Base-by-base conservation (phyloP, 2,888 invertebrate genomes). In the Lasioglossum malachurum region DNA sequence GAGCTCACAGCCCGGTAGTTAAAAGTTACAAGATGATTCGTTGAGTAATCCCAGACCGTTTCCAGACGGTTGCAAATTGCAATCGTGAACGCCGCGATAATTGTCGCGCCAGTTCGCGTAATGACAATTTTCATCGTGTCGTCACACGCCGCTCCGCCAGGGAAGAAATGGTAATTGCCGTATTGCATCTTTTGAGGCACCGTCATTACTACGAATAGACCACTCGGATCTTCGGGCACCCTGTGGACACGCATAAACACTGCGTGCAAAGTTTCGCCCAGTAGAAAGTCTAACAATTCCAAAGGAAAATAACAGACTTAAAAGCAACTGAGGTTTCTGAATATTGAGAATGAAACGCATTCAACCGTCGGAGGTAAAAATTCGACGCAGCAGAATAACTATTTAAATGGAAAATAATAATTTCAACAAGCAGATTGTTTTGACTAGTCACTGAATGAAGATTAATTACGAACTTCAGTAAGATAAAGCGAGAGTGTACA, bases 21-120 rank as follows among this genome's bases (percentile, higher is more conserved):
- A 94, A 94, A 94, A 94, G 94, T 95, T 94, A 94, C 94, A 94
- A 94, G 95, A 95, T 93, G 93, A 94, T 94, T 93, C 93, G 94
- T 95, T 94, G 95, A 94, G 94, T 94, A 94, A 94, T 94, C 94
- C 94, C 92, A 94, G 93, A 94, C 93, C 93, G 94, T 94, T 94
- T 94, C 94, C 93, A 93, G 94, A 94, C 94, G 93, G 92, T 93
- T 93, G 93, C 93, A 94, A 94, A 95, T 95, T 94, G 94, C 93
- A 94, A 94, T 94, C 94, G 94, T 94, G 93, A 94, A 94, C 94
- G 92, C 93, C 89, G 94, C 93, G 95, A 95, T 95, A 94, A 95
- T 95, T 95, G 94, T 95, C 94, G 93, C 93, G 93, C 93, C 90
- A 91, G 93, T 92, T 92, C 92, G 92, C 91, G 93, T 93, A 94